These are phyloP conservation scores for Halocynthia aurantium DNA, from an alignment of 23 tunicate genomes.

Conservation along the genomic window DNA sequence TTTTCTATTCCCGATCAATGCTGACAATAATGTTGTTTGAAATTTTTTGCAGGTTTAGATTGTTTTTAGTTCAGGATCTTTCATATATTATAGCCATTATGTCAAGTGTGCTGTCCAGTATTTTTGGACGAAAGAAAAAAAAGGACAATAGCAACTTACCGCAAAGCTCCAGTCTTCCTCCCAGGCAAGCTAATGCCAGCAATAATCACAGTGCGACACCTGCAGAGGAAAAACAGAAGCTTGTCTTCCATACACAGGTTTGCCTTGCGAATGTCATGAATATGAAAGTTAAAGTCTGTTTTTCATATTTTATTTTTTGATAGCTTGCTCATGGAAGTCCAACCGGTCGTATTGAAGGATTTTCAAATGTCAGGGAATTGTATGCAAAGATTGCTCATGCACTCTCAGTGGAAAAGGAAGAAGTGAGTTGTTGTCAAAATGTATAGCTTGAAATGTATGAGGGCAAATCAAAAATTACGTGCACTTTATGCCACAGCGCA, in stretches of 20 bases:
- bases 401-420: constrained; percentile 25
- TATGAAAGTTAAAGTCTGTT: not conserved
- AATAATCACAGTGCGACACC: not conserved
- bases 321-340: constrained; percentile 86
- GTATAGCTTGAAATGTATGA: too few species aligned
- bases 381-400: constrained; percentile 53
- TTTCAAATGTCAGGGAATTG: constrained; percentile 53
- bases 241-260: constrained; percentile 29
- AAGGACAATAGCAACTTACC: not conserved
- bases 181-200: not conserved
- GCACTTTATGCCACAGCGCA: too few species aligned
- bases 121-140: constrained; percentile 25
- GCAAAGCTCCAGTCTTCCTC: too few species aligned
- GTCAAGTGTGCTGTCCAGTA: constrained; percentile 5
- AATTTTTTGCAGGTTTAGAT: too few species aligned
- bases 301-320: not conserved
- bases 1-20: too few species aligned
- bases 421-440: constrained; percentile 21
- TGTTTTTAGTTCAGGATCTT: too few species aligned
- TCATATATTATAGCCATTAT: too few species aligned
- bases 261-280: not conserved
- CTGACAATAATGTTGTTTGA: too few species aligned
- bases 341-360: constrained; percentile 59
- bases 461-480: too few species aligned
- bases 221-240: not conserved